These are phyloP conservation scores for Neoaliturus tenellus DNA, from an alignment of 2,888 invertebrate species.

Conservation along the genomic window DNA sequence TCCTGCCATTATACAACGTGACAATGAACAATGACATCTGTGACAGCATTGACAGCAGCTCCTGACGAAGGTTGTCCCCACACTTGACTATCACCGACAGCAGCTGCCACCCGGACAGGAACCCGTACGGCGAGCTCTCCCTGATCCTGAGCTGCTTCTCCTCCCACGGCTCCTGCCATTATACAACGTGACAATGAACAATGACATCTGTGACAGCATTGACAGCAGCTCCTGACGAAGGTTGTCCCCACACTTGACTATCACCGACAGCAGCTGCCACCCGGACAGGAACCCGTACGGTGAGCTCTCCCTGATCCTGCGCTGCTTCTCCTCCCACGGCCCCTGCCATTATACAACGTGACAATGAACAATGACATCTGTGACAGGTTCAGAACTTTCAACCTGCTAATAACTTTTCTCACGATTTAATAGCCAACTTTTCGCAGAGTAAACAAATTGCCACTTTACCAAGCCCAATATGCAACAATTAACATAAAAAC, in stretches of 20 bases:
- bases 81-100: slow-evolving; percentile 96
- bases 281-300: slow-evolving; percentile 95
- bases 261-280: slow-evolving; percentile 96
- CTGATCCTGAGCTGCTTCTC: slow-evolving; percentile 88
- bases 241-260: slow-evolving; percentile 97
- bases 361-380: too few species aligned
- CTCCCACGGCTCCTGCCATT: slow-evolving; percentile 87
- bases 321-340: slow-evolving; percentile 89
- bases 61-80: too few species aligned
- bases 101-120: slow-evolving; percentile 92
- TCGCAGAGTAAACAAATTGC: too few species aligned
- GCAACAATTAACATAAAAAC: too few species aligned
- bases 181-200: slow-evolving; percentile 94
- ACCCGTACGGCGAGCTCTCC: slow-evolving; percentile 96
- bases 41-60: too few species aligned
- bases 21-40: too few species aligned
- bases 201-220: too few species aligned
- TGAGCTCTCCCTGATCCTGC: slow-evolving; percentile 89
- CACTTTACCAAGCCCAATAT: too few species aligned
- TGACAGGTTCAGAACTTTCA: too few species aligned
- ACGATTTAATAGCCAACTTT: too few species aligned
- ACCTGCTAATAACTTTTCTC: too few species aligned
- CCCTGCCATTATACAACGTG: slow-evolving; percentile 78
- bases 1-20: slow-evolving; percentile 85
- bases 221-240: slow-evolving; percentile 96